Conservation (phyloP, 2,113 vertebrate species). For the Pipra filicauda region DNA sequence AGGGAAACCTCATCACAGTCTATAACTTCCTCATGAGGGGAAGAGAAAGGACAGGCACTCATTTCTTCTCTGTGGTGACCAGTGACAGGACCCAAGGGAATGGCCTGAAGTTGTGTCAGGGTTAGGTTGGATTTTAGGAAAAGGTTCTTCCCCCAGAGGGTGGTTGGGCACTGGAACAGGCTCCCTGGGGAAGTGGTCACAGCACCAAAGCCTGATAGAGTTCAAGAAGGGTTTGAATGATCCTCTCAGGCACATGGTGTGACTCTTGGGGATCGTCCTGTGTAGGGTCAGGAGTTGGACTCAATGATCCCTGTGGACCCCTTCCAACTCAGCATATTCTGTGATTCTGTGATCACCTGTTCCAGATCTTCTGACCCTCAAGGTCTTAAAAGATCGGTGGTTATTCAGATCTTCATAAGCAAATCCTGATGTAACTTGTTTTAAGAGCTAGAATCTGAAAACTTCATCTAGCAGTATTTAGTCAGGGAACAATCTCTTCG, state of each 20-base stretch:
- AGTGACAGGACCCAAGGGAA: neutral
- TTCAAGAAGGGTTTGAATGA: neutral
- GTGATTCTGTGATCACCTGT: neutral
- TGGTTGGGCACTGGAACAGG: neutral
- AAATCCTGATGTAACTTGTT: neutral
- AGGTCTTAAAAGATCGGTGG: neutral
- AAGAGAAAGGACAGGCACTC: neutral
- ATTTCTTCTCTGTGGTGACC: neutral
- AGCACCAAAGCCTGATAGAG: neutral
- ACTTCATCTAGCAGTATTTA: neutral
- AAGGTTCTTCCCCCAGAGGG: neutral
- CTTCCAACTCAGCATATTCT: neutral
- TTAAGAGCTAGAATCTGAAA: neutral
- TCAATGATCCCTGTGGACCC: neutral
- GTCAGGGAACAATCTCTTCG: neutral
- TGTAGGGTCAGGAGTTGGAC: neutral
- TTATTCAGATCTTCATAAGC: neutral
- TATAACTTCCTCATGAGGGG: neutral
- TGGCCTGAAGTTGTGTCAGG: neutral
- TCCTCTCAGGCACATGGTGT: neutral
- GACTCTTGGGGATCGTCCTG: neutral
- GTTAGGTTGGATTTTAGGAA: neutral
- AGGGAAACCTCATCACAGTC: neutral
- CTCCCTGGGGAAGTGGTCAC: neutral
- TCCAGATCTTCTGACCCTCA: neutral